A percentile compares a stretch with the other conserved stretches of the same genome.
Conservation (phyloP, 1,140 invertebrate genomes). For the Diabrotica undecimpunctata region DNA sequence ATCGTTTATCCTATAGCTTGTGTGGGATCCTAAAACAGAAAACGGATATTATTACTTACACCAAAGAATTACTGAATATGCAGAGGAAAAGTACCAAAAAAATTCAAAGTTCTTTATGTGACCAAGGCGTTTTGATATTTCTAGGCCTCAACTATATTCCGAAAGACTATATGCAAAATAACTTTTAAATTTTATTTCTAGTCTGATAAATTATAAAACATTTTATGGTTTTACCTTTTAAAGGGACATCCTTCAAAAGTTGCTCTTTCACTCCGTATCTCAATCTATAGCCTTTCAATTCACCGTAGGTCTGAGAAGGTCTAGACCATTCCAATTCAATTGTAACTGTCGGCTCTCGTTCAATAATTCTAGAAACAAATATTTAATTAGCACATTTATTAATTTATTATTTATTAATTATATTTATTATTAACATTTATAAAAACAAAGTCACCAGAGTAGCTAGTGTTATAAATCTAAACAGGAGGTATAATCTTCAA, state of each 20-base stretch:
- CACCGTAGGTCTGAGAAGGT: slow-evolving; percentile 84
- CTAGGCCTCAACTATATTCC: too few species aligned
- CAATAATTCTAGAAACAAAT: slow-evolving; percentile 61
- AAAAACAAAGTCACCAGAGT: background rate
- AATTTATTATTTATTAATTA: background rate
- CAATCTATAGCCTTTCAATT: slow-evolving; percentile 79
- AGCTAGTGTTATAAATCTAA: background rate
- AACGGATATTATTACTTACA: background rate
- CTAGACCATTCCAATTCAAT: slow-evolving; percentile 89
- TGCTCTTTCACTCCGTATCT: slow-evolving; percentile 85
- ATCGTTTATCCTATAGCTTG: slow-evolving; percentile 60
- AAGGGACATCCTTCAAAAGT: slow-evolving; percentile 65
- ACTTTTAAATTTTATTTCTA: too few species aligned
- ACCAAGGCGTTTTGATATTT: too few species aligned
- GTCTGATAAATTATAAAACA: too few species aligned
- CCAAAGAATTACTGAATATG: too few species aligned
- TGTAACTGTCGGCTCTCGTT: slow-evolving; percentile 76
- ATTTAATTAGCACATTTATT: background rate
- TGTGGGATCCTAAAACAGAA: slow-evolving; percentile 52
- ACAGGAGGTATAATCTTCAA: too few species aligned
- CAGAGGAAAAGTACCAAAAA: too few species aligned
- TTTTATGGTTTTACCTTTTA: slow-evolving; percentile 47
- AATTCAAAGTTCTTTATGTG: too few species aligned
- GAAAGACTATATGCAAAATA: too few species aligned
- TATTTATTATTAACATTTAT: background rate